Base-by-base conservation (phyloP, 2,797 vertebrate species). In the Allobates femoralis region DNA sequence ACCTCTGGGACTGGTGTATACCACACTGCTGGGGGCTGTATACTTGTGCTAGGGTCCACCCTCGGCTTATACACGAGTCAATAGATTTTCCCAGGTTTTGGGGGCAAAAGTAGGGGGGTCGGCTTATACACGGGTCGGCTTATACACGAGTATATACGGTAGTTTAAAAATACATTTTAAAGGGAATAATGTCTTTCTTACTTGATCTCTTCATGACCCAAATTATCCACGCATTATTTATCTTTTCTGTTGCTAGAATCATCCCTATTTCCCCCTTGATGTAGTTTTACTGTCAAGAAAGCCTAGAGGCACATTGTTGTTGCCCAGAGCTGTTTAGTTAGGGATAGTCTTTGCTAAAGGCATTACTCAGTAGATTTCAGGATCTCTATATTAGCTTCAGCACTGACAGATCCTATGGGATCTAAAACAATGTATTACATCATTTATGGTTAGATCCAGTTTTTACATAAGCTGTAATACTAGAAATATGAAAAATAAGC, bases 321-420 rank as follows among this genome's bases (percentile, higher is more conserved):
- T 74, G 71, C 50, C 26, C 32, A 26, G 30, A 78, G 53, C 75
- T 56, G 7, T 34, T 78, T 78, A 78, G 53, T 50, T 74, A 55
- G 26, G 75, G 75, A 56, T 77, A 78, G 30, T 58, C 41, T 78
- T 78, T 56, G 75, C 75, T 56, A 23, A 34, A 56, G 71, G 37
- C 41, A 74, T 50, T 74, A 21, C 41, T 74, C 14, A 14, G n/a
- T 74, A 23, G 41, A 74, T 74, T 50, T 74, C 26, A 12, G 12
- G 71, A 46, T 74, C 71, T 34, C 50, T 74, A 41, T 74, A 74
- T 74, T 74, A 74, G 41, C 23, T 26, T 26, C 23, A 46, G 71
- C 14, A n/a, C 1, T 46, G 71, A 46, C 41, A 37, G 28, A 77
- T 55, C 28, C 26, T 19, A 28, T 55, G 53, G 30, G 55, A 78